Evolutionary conservation across 2,113 vertebrate species (phyloP).

Genomic region (Benitochromis conjunctus): DNA sequence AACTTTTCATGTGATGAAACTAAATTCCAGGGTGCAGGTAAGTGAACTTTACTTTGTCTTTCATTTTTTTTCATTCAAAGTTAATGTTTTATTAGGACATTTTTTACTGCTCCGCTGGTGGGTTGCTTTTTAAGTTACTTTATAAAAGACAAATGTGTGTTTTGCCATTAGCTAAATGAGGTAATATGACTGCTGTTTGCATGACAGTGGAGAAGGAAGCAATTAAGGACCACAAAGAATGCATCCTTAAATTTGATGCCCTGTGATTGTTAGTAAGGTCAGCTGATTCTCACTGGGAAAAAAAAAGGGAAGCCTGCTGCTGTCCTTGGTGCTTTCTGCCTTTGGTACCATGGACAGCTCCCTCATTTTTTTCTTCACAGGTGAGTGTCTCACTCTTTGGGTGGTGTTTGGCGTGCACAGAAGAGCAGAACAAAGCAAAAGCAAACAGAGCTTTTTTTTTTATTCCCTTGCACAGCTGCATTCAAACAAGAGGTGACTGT

Average conservation of each 20-base stretch:
- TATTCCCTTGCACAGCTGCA: background rate
- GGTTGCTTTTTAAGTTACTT: background rate
- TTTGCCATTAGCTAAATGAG: background rate
- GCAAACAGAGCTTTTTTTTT: constrained; percentile 17
- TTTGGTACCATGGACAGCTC: constrained; percentile 70
- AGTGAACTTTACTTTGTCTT: background rate
- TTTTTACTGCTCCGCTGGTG: background rate
- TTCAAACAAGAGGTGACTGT: constrained; percentile 20
- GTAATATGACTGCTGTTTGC: background rate
- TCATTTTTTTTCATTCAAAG: background rate
- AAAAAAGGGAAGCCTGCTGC: constrained; percentile 17
- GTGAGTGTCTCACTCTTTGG: constrained; percentile 20
- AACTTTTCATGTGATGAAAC: background rate
- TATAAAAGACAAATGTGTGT: background rate
- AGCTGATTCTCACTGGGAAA: background rate
- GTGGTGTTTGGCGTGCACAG: background rate
- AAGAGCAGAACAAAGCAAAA: background rate
- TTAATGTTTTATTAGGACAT: background rate
- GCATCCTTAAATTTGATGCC: background rate
- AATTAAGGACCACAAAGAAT: background rate
- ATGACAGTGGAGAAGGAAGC: background rate
- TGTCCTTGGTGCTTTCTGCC: constrained; percentile 40
- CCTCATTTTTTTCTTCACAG: constrained; percentile 11
- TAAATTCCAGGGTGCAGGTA: background rate
- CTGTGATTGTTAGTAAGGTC: background rate